These are phyloP conservation scores for Andricus curvator DNA, from an alignment of 2,888 invertebrate species.

Conservation along the genomic window DNA sequence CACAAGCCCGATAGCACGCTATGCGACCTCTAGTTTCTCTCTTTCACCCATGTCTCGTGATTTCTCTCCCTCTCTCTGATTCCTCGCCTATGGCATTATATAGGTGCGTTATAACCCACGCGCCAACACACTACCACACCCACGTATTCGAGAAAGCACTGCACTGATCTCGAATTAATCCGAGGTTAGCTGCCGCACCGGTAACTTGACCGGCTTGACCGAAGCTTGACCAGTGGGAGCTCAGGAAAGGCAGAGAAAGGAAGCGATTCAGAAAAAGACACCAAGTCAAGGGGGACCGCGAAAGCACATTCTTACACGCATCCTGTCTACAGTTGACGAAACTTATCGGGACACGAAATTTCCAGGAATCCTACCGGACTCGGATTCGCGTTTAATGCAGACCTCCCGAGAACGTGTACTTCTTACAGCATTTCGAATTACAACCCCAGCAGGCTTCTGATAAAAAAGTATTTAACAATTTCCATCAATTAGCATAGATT, in stretches of 20 bases:
- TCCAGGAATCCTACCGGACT: conserved; percentile 65
- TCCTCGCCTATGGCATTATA: not conserved
- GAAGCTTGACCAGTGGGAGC: conserved; percentile 61
- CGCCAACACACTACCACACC: not conserved
- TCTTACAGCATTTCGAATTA: conserved; percentile 21
- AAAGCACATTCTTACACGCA: conserved; percentile 73
- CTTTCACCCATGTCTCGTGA: not conserved
- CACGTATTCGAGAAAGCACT: conserved; percentile 19
- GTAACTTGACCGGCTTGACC: conserved; percentile 71
- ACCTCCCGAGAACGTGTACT: conserved; percentile 1
- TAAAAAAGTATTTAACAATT: conserved; percentile 26
- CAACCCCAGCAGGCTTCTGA: not conserved
- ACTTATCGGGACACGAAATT: conserved; percentile 75
- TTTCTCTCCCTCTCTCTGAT: conserved; percentile 1
- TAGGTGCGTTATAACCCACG: not conserved
- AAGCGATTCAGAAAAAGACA: conserved; percentile 47
- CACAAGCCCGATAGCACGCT: conserved; percentile 63
- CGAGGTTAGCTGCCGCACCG: conserved; percentile 68
- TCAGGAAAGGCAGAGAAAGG: conserved; percentile 56
- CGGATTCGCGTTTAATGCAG: conserved; percentile 46
- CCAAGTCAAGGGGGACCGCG: conserved; percentile 55
- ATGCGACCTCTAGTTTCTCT: conserved; percentile 18
- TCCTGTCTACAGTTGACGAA: conserved; percentile 76
- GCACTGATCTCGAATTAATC: conserved; percentile 72
- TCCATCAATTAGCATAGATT: conserved; percentile 13